phyloP scores from a whole-genome alignment of 2,797 vertebrate species.

The Protonibea diacanthus region DNA sequence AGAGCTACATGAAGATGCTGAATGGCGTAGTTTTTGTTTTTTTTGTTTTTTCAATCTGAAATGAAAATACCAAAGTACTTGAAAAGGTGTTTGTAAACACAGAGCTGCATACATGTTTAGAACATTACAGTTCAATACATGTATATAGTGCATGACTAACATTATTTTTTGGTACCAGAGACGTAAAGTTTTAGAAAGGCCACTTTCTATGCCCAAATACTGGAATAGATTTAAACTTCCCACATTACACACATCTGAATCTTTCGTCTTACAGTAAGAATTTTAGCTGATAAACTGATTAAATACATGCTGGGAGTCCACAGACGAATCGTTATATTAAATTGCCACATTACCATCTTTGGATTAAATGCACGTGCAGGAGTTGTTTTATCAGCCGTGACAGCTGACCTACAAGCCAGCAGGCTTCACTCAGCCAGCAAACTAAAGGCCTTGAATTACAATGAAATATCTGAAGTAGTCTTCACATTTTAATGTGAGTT shows the following conservation, averaged over 20 bases:
- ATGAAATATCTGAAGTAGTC: not conserved
- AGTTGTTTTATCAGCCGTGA: slow-evolving; percentile 38
- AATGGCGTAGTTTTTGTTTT: slow-evolving; percentile 1
- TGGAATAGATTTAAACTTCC: not conserved
- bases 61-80: slow-evolving; percentile 4
- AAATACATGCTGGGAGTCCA: slow-evolving; percentile 3
- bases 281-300: slow-evolving; percentile 39
- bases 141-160: not conserved
- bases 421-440: not conserved
- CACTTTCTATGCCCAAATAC: not conserved
- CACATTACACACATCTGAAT: not conserved
- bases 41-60: slow-evolving; percentile 8
- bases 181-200: not conserved
- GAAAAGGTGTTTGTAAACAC: not conserved
- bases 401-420: not conserved
- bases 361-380: slow-evolving; percentile 37
- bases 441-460: not conserved
- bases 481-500: no score
- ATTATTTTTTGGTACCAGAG: not conserved
- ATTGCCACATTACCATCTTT: slow-evolving; percentile 44
- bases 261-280: not conserved
- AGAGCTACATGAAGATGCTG: slow-evolving; percentile 11
- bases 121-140: slow-evolving; percentile 6
- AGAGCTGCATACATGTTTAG: not conserved
- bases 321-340: slow-evolving; percentile 34